Evolutionary conservation across 2,888 invertebrate species (phyloP), one percentile per base, ranked within the genome.

Genomic region (Caenorhabditis auriculariae): DNA sequence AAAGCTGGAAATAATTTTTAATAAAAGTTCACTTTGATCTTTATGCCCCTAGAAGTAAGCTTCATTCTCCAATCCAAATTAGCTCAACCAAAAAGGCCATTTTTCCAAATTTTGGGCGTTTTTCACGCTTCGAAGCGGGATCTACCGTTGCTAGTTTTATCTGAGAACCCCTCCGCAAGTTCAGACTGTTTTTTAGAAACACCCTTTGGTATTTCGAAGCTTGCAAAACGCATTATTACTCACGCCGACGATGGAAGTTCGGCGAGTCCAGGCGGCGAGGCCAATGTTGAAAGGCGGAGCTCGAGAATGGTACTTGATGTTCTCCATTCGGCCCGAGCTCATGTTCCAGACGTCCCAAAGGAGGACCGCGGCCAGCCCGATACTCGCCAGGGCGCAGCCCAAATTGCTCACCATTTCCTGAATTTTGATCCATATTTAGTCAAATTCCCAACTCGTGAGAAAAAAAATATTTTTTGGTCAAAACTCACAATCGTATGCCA

Each of bases 211-310:
- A 39, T 48, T 48, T 39, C 38, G 6, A 28, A 51, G 23, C 35
- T 32, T 42, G 2, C 12, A 3, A 35, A 5, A 15, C 5, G 4
- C 32, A 48, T 17, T 26, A 42, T 23, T 27, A 41, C 64, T 59
- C 6, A 67, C 70, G 26, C 58, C 43, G 5, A 65, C 70, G 5
- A 67, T 46, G 23, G 48, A 48, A 27, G 65, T 59, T 52, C 67
- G 43, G n/a, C 65, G 24, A 27, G 52, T 54, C 70, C 70, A 70
- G 1, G 64, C 65, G 17, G 53, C 57, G 9, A 62, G 47, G 26
- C 65, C 62, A 28, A 69, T 65, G 5, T 52, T 65, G 3, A 47
- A 29, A 2, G 66, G 66, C 4, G 60, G 41, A 9, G 53, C 27
- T 28, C 47, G 41, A 1, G 28, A 39, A 28, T 66, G 66, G 38